These are phyloP conservation scores for Hermaeophaga mercurialis DNA, from an alignment of 2,888 invertebrate species.

Conservation along the genomic window DNA sequence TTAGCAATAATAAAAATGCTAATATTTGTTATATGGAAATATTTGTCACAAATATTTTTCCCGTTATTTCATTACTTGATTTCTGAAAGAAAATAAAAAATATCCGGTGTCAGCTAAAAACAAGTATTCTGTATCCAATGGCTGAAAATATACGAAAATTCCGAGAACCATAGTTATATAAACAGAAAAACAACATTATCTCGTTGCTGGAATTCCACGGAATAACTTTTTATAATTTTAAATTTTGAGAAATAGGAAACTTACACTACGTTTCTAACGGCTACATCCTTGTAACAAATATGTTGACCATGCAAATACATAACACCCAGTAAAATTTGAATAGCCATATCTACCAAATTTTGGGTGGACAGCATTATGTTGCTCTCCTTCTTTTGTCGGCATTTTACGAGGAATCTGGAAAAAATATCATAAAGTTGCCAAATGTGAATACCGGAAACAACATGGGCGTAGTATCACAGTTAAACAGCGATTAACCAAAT, in stretches of 20 bases:
- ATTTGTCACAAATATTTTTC: neutral
- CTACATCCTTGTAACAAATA: conserved; percentile 88
- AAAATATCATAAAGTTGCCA: neutral
- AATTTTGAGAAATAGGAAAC: conserved; percentile 47
- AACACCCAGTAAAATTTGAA: conserved; percentile 83
- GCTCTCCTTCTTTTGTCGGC: conserved; percentile 54
- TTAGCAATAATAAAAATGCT: neutral
- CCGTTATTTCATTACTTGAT: neutral
- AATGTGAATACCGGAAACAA: too few relatives aligned
- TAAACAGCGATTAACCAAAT: too few relatives aligned
- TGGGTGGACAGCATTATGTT: conserved; percentile 62
- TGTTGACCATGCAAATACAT: conserved; percentile 88
- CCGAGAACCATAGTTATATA: neutral
- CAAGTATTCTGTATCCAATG: neutral
- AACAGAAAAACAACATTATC: neutral
- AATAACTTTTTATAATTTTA: conserved; percentile 7
- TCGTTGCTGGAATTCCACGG: neutral
- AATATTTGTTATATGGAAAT: conserved; percentile 4
- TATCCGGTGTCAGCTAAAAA: conserved; percentile 1
- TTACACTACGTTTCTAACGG: conserved; percentile 91
- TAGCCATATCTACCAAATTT: conserved; percentile 68
- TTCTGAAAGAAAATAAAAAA: neutral
- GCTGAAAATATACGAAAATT: neutral
- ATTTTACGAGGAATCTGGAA: conserved; percentile 55
- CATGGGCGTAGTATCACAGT: too few relatives aligned